A percentile compares a stretch with the other conserved stretches of the same genome.
These are phyloP conservation scores for Sylvilagus bachmani DNA, from an alignment of 2,113 vertebrate genomes.

Conservation along the genomic window DNA sequence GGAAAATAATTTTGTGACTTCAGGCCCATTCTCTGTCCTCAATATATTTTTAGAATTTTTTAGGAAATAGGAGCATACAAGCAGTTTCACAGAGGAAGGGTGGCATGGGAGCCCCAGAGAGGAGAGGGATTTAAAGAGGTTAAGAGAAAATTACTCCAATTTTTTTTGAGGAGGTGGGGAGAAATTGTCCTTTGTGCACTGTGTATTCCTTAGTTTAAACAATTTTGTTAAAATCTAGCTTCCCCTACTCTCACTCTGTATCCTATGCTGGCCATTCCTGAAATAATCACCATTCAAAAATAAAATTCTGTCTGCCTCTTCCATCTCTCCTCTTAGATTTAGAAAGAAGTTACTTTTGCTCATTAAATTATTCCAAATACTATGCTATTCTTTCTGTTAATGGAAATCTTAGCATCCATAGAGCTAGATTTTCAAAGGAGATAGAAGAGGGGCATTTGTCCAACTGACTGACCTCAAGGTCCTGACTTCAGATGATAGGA, in stretches of 20 bases:
- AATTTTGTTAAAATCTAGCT: constrained; percentile 23
- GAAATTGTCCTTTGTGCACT: not conserved
- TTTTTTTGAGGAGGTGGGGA: not conserved
- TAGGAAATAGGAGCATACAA: not conserved
- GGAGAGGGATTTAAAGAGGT: constrained; percentile 32
- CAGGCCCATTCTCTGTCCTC: not conserved
- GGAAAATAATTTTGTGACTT: not conserved
- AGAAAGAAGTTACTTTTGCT: not conserved
- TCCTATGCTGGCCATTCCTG: not conserved
- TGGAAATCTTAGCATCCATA: not conserved
- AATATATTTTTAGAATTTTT: not conserved
- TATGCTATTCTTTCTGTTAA: constrained; percentile 28
- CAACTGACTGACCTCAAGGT: not conserved
- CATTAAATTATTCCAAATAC: constrained; percentile 3
- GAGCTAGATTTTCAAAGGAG: constrained; percentile 9
- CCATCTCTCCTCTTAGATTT: not conserved
- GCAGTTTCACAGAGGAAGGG: not conserved
- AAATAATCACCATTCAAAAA: not conserved
- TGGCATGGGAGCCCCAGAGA: not conserved
- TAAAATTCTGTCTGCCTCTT: not conserved
- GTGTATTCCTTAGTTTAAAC: not conserved
- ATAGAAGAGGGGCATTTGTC: not conserved
- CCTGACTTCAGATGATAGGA: constrained; percentile 68
- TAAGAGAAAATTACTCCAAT: not conserved
- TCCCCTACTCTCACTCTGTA: not conserved